A percentile compares a stretch with the other conserved stretches of the same genome.
Conservation (phyloP, 2,113 vertebrate genomes). For the Campylorhamphus procurvoides region DNA sequence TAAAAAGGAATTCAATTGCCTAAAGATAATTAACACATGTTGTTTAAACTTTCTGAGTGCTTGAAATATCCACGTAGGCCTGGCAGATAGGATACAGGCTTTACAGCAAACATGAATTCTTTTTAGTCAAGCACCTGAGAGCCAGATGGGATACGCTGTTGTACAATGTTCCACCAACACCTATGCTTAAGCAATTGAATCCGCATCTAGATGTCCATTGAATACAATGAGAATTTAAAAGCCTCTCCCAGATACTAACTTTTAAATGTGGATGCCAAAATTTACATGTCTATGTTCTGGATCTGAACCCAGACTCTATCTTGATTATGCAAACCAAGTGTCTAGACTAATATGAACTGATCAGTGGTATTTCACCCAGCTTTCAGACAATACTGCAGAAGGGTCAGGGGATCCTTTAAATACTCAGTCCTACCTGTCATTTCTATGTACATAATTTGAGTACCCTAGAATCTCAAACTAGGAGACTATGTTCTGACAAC, state of each 20-base stretch:
- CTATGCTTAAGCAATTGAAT: not conserved
- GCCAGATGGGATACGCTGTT: accelerated
- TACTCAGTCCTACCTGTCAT: not conserved
- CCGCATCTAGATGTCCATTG: accelerated
- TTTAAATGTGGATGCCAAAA: not conserved
- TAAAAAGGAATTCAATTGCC: not conserved
- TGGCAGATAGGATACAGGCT: not conserved
- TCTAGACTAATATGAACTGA: not conserved
- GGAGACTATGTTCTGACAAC: not conserved
- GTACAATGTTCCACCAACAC: not conserved
- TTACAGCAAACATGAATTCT: not conserved
- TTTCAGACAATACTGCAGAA: not conserved
- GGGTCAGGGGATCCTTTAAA: not conserved
- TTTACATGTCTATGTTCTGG: not conserved
- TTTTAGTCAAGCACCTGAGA: not conserved
- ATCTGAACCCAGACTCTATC: not conserved
- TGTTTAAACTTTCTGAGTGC: not conserved
- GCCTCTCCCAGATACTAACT: not conserved
- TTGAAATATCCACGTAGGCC: not conserved
- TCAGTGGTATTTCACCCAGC: accelerated
- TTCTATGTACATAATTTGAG: not conserved
- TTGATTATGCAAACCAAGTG: not conserved
- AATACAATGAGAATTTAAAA: not conserved
- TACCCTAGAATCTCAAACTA: not conserved
- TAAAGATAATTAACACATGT: not conserved